Evolutionary conservation across 1,140 invertebrate species (phyloP).

Genomic region (Bombus vancouverensis): DNA sequence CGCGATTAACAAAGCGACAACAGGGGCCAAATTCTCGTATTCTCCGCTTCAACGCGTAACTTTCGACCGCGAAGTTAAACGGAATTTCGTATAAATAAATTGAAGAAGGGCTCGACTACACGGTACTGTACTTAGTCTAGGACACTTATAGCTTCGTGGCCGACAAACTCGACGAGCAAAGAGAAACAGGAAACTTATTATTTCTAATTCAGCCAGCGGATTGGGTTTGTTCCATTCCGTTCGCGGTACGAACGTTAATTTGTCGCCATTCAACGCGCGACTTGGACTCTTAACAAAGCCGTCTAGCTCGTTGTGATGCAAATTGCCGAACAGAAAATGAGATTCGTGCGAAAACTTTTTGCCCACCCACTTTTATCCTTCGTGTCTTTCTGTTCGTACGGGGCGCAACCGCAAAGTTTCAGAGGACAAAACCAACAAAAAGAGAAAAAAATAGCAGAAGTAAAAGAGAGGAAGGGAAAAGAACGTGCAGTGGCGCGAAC

Average conservation of each 20-base stretch:
- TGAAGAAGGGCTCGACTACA: neutral
- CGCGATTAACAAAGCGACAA: no score
- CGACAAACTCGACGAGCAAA: neutral
- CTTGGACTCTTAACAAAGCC: slow-evolving; percentile 16
- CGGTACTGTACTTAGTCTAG: no score
- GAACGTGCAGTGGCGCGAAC: neutral
- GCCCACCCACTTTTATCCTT: neutral
- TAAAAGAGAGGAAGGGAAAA: neutral
- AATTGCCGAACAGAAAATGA: slow-evolving; percentile 29
- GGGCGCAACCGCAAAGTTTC: neutral
- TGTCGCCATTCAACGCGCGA: slow-evolving; percentile 1
- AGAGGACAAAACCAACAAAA: no score
- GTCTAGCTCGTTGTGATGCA: slow-evolving; percentile 1
- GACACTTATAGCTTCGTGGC: neutral
- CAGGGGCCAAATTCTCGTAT: no score
- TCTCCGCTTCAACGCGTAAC: no score
- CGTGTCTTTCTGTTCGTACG: neutral
- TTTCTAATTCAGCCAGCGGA: slow-evolving; percentile 2
- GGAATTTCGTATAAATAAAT: neutral
- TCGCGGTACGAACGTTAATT: slow-evolving; percentile 10
- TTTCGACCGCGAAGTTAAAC: no score
- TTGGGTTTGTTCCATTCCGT: neutral
- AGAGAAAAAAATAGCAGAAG: neutral
- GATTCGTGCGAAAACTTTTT: slow-evolving; percentile 18
- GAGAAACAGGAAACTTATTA: neutral